Conservation (phyloP, 2,888 invertebrate genomes). For the Stramonita haemastoma region DNA sequence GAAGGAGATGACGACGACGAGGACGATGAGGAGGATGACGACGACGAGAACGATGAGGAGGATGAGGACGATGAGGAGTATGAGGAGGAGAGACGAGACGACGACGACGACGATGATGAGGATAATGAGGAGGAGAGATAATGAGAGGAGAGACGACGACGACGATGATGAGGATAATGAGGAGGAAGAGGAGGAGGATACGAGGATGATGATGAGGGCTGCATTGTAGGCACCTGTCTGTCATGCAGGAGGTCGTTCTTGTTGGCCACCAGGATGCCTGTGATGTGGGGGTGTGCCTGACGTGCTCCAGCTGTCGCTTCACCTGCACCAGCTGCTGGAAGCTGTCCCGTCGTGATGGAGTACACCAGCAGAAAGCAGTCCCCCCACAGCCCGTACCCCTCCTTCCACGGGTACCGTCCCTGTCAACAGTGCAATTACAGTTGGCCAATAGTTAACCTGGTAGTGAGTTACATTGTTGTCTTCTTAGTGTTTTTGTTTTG, state of each 20-base stretch:
- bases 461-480: no score
- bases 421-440: not conserved
- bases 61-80: no score
- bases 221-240: slow-evolving; percentile 57
- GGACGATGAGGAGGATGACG: no score
- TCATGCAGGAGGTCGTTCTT: slow-evolving; percentile 72
- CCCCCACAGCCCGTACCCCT: slow-evolving; percentile 72
- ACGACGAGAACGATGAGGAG: no score
- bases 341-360: slow-evolving; percentile 69
- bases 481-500: no score
- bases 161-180: not conserved
- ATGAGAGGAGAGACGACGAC: not conserved
- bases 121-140: no score
- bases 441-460: no score
- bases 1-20: no score
- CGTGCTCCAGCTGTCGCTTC: slow-evolving; percentile 65
- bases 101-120: no score
- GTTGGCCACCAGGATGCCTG: slow-evolving; percentile 71
- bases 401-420: slow-evolving; percentile 60
- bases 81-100: no score
- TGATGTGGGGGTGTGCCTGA: slow-evolving; percentile 57
- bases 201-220: no score
- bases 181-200: no score
- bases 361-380: slow-evolving; percentile 74
- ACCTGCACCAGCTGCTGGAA: slow-evolving; percentile 67